Evolutionary conservation across 2,113 vertebrate genomes (phyloP), one percentile per base, ranked within the genome.

Genomic region (Podocnemis expansa): DNA sequence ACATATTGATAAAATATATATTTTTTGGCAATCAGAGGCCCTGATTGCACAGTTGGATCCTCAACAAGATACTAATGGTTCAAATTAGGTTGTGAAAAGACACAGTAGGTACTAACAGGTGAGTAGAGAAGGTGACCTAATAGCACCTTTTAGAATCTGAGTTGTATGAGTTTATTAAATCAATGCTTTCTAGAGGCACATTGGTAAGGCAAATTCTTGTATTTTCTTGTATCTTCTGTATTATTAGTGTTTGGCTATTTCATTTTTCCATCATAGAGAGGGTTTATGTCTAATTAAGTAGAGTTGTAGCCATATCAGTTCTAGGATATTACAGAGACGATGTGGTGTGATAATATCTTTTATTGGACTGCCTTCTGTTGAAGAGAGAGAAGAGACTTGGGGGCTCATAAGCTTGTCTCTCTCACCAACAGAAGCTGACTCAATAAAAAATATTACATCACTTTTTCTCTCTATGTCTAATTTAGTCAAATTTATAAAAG

Each of bases 21-120:
- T 47, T 29, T 8, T 58, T 27, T 58, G 56, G 56, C 24, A 27
- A 58, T 25, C 38, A 0, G 0, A 79, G 4, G 73, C 25, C 82
- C 60, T 43, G 31, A 6, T 78, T 93, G 88, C 51, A 76, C 79
- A 89, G 1, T 56, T 84, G 4, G 4, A 87, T 19, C 1, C 2
- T 1, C 1, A 1, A 2, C 29, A 88, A 55, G 27, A 88, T 3
- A 14, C 2, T 73, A 19, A 6, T 82, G 91, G 56, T 17, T 5
- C 82, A 52, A 3, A 10, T 4, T 54, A 73, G 12, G 0, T 67
- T 91, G 31, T 89, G 73, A 58, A 82, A 89, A 84, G 1, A 47
- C 1, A 7, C 60, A 31, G 49, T 78, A 82, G 88, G 88, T 89
- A 92, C 25, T 80, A 86, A 58, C 2, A 82, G 2, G 1, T 3